Evolutionary conservation across 2,797 vertebrate species (phyloP), one percentile per base, ranked within the genome.

Genomic region (Schizopygopsis malacanthus): DNA sequence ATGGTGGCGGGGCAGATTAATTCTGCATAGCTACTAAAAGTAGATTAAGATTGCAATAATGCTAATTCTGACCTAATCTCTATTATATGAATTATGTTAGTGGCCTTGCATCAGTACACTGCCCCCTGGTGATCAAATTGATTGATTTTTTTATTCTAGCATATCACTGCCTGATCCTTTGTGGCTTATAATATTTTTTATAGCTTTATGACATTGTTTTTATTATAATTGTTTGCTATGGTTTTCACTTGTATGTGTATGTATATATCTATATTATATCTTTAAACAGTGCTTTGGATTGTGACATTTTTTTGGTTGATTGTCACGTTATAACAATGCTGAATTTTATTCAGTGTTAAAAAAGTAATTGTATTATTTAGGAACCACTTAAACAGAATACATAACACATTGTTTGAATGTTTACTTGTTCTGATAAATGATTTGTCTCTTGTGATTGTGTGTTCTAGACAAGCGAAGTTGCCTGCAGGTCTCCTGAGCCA

Each of bases 11-110:
- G 20, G 43, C 16, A 73, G 81, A 73, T 84, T 75, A 59, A 67
- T 76, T 73, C 39, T 28, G 54, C 76, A 37, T 72, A 71, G 69
- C 69, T 65, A 69, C 82, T 84, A 54, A 75, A 67, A 84, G 28
- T 12, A 67, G 76, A 87, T 84, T 76, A 81, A 54, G 39, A 39
- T 5, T 50, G 22, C 78, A 77, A 69, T 81, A 77, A 59, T 70
- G 72, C 82, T 61, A 77, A 80, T 84, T 80, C 82, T 81, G 20
- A 37, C 70, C 47, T 73, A 84, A 87, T 85, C 84, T 85, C 20
- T 81, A 28, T 80, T 85, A 65, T 63, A 85, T 85, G 20, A 81
- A 65, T 52, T 65, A 41, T 72, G 50, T 45, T 39, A 71, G 39
- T 61, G 76, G 39, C 25, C 13, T 39, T 63, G 54, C 77, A 50